phyloP scores from a whole-genome alignment of 2,888 invertebrate species.

The Matsumyia berberina region DNA sequence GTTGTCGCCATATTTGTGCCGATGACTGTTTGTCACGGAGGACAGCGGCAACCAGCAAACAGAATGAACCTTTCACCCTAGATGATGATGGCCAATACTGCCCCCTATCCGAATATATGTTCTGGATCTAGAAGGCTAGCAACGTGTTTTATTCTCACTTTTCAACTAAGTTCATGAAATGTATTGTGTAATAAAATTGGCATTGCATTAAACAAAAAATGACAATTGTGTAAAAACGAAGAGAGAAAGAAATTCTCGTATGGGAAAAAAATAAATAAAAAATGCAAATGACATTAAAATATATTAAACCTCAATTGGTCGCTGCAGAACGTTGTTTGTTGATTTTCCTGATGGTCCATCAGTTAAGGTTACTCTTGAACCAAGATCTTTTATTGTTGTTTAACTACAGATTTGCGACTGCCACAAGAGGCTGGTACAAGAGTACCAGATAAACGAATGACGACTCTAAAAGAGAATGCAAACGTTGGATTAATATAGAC shows the following conservation, averaged over 20 bases:
- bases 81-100: too few species aligned
- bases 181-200: too few species aligned
- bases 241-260: background rate
- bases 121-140: too few species aligned
- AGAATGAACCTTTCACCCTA: too few species aligned
- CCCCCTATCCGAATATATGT: too few species aligned
- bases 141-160: too few species aligned
- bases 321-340: slow-evolving; percentile 9
- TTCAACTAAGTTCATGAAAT: too few species aligned
- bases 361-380: slow-evolving; percentile 21
- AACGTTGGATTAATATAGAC: slow-evolving; percentile 11
- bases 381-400: slow-evolving; percentile 2
- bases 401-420: slow-evolving; percentile 7
- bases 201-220: too few species aligned
- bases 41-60: too few species aligned
- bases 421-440: background rate
- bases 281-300: slow-evolving; percentile 21
- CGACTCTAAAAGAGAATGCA: background rate
- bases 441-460: slow-evolving; percentile 24
- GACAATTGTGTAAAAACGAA: too few species aligned
- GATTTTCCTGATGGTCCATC: background rate
- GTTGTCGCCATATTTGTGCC: too few species aligned
- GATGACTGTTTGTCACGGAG: too few species aligned
- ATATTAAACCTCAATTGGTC: slow-evolving; percentile 26
- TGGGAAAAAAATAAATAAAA: background rate